A percentile compares a stretch with the other conserved stretches of the same genome.
Evolutionary conservation across 2,888 invertebrate genomes (phyloP).

Genomic region (Lasius fuliginosus): DNA sequence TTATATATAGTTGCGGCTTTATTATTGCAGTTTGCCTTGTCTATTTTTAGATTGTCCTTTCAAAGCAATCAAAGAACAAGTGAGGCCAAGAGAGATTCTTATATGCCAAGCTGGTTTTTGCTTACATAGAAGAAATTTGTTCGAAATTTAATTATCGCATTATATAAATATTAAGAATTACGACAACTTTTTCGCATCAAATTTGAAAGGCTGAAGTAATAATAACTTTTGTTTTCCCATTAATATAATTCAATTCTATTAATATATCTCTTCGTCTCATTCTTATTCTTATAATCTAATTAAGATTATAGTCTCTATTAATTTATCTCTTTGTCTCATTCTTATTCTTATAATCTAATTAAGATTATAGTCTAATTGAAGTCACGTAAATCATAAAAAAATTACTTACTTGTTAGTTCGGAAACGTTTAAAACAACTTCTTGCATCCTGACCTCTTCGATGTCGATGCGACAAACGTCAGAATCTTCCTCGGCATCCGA

Average conservation of each 20-base stretch:
- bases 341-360: background rate
- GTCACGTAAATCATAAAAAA: background rate
- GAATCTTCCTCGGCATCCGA: background rate
- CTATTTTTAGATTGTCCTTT: background rate
- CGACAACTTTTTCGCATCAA: background rate
- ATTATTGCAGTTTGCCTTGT: background rate
- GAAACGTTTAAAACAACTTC: background rate
- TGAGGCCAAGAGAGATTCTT: background rate
- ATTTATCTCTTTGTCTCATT: no score
- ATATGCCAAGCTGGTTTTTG: background rate
- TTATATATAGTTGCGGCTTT: background rate
- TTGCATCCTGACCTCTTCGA: constrained; percentile 41
- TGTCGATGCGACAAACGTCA: constrained; percentile 61
- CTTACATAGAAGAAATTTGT: background rate
- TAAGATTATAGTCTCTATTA: background rate
- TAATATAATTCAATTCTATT: background rate
- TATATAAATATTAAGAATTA: background rate
- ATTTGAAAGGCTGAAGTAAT: background rate
- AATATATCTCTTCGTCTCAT: background rate
- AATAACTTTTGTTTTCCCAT: background rate
- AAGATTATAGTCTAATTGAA: background rate
- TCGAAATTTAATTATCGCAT: background rate
- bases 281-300: background rate
- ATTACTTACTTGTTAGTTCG: constrained; percentile 54
- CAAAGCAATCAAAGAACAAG: background rate